Evolutionary conservation across 2,113 vertebrate species (phyloP), one percentile per base, ranked within the genome.

Genomic region (Salvator merianae): DNA sequence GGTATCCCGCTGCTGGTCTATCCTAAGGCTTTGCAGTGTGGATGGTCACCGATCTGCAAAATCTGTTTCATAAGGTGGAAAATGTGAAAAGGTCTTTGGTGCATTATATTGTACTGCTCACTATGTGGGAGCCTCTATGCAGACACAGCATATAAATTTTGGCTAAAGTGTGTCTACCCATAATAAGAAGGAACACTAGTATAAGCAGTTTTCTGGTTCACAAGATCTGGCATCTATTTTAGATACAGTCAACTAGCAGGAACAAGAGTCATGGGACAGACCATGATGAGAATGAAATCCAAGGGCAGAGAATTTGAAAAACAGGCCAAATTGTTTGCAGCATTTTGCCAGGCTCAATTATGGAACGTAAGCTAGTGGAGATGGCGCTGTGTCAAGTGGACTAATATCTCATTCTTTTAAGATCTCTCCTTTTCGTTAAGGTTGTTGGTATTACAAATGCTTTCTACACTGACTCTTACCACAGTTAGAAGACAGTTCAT

Each of bases 371-470:
- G 90, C 80, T 55, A 88, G 68, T 9, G 76, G 68, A 92, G 77
- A 81, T 84, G 81, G 70, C 87, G 86, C 76, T 74, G 62, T 84
- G 76, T 24, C 74, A 86, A 84, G 74, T 32, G 83, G 83, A 83
- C 63, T 81, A 78, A 72, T 53, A 85, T 55, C 87, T 24, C 81
- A 87, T 79, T 83, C 79, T 89, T 91, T 93, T 79, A 93, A 90
- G 76, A 79, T 81, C 91, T 80, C 84, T 81, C 55, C 38, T 88
- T 91, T 87, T 89, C 92, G 88, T 90, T 63, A 86, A 94, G n/a
- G 55, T 76, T 81, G 87, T 89, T 88, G 75, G 86, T 84, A 82
- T 93, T 63, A 95, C 92, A 93, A 90, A 92, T 93, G 93, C 71
- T 88, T 71, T 84, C 88, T 89, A 92, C 84, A 91, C 91, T 89